Evolutionary conservation across 2,113 vertebrate species (phyloP).

Genomic region (Kryptolebias marmoratus): DNA sequence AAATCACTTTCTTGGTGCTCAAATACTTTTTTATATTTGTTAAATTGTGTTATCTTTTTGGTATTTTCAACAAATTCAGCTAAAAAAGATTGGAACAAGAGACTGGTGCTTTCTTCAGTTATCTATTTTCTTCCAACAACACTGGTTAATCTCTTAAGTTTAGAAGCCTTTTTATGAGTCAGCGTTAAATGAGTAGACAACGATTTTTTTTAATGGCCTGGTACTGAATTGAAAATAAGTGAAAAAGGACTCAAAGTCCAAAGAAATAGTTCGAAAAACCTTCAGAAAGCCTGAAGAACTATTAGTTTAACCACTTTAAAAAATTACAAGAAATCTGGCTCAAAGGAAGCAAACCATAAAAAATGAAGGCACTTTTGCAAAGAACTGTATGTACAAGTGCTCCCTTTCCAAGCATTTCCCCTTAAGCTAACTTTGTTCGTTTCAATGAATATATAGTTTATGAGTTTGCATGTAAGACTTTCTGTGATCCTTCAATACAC

Average conservation of each 20-base stretch:
- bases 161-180: no score
- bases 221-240: not conserved
- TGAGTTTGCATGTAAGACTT: slow-evolving; percentile 13
- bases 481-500: slow-evolving; percentile 5
- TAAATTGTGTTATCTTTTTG: no score
- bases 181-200: no score
- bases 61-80: no score
- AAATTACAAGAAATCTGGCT: no score
- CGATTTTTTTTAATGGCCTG: no score
- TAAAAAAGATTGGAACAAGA: no score
- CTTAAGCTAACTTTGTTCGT: slow-evolving; percentile 14
- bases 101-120: no score
- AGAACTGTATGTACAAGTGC: not conserved
- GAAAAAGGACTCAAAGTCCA: not conserved
- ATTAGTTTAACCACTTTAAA: not conserved
- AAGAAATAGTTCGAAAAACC: not conserved
- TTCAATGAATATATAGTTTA: not conserved
- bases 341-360: not conserved
- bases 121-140: no score
- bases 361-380: not conserved
- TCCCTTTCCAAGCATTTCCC: slow-evolving; percentile 8
- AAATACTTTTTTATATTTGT: no score
- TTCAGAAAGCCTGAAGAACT: not conserved
- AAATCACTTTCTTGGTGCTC: no score
- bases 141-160: no score